These are phyloP conservation scores for Arizona elegans DNA, from an alignment of 2,113 vertebrate species.

Conservation along the genomic window DNA sequence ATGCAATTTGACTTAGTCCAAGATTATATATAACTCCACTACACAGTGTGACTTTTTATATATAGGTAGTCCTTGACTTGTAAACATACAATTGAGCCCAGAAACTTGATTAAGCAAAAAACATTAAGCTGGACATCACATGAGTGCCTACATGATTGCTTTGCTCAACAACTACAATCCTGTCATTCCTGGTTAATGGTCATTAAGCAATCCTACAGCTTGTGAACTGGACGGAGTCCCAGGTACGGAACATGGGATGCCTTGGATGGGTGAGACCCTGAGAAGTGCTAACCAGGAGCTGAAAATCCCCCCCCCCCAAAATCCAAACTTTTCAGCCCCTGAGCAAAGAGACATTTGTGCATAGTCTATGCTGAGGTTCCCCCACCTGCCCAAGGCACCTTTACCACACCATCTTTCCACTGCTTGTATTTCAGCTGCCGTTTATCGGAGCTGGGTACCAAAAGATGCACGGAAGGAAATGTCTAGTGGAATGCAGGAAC, in stretches of 20 bases:
- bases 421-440: not conserved
- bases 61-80: not conserved
- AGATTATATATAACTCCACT: not conserved
- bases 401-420: not conserved
- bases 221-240: not conserved
- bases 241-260: not conserved
- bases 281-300: not conserved
- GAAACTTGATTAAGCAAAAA: not conserved
- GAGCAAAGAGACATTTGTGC: not conserved
- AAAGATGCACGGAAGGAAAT: not conserved
- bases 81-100: not conserved
- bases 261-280: not conserved
- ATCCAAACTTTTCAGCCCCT: not conserved
- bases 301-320: not conserved
- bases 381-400: not conserved
- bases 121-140: not conserved
- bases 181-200: not conserved
- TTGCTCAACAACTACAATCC: not conserved
- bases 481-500: not conserved
- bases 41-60: not conserved
- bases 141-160: not conserved
- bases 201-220: not conserved
- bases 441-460: not conserved
- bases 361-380: not conserved
- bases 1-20: not conserved